Conservation (phyloP, 2,113 vertebrate genomes). For the Pelecanus crispus region DNA sequence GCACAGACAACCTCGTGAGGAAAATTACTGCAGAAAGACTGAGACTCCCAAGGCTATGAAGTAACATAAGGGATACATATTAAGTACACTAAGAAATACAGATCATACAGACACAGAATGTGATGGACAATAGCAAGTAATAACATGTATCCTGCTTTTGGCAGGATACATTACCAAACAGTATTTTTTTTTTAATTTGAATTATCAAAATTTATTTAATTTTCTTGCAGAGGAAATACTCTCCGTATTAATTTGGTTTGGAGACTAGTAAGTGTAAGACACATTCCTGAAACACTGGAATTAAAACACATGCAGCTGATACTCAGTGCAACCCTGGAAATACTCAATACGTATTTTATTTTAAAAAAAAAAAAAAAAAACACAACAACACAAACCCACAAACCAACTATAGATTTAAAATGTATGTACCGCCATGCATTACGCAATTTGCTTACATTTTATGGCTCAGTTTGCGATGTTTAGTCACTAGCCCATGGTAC, state of each 20-base stretch:
- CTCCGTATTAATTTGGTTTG: neutral
- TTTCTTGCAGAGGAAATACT: neutral
- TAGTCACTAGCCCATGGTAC: neutral
- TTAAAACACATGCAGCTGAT: neutral
- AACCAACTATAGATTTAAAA: neutral
- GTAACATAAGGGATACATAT: constrained; percentile 46
- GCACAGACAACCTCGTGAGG: constrained; percentile 89
- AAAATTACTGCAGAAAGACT: constrained; percentile 93
- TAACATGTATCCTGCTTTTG: constrained; percentile 8
- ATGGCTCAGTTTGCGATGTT: neutral
- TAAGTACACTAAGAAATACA: constrained; percentile 29
- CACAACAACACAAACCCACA: neutral
- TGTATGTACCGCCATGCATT: neutral
- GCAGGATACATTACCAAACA: neutral
- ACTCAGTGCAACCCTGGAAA: neutral
- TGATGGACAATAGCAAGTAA: neutral
- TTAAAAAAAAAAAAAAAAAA: neutral
- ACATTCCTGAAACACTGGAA: neutral
- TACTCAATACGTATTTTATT: neutral
- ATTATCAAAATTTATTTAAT: neutral
- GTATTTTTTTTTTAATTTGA: neutral
- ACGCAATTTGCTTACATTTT: neutral
- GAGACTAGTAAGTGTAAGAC: neutral
- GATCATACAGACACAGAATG: neutral
- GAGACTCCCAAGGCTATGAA: constrained; percentile 95